Percentiles rank a stretch among this genome's conserved stretches.
These are phyloP conservation scores for Desmodus rotundus DNA, from an alignment of 2,113 vertebrate genomes.

Conservation along the genomic window DNA sequence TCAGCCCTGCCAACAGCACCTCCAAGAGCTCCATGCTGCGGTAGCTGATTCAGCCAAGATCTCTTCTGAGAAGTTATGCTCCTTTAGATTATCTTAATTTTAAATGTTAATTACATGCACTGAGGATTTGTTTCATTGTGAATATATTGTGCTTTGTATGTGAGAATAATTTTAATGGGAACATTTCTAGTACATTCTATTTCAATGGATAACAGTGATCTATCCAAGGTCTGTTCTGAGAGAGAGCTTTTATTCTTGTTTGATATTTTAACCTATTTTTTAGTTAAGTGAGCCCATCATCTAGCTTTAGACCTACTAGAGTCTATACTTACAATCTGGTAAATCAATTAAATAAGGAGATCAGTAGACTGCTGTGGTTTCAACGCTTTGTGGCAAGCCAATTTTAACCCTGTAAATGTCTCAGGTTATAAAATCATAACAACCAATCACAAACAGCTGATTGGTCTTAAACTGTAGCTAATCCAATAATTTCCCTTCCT, in stretches of 20 bases:
- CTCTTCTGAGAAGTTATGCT: neutral
- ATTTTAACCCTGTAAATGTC: neutral
- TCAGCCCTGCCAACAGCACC: neutral
- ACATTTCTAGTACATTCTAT: neutral
- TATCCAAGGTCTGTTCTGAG: neutral
- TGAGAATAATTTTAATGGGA: slow-evolving; percentile 17
- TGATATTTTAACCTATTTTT: slow-evolving; percentile 5
- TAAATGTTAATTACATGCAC: neutral
- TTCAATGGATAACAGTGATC: neutral
- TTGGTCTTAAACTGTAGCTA: neutral
- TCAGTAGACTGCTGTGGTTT: neutral
- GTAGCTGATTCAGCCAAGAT: neutral
- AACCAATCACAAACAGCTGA: neutral
- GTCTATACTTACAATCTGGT: neutral
- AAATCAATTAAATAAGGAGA: neutral
- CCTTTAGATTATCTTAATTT: neutral
- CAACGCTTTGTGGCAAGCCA: too few relatives aligned
- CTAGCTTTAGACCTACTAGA: neutral
- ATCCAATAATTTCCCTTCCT: neutral
- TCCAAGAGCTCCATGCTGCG: neutral
- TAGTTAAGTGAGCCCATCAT: neutral
- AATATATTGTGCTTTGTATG: neutral
- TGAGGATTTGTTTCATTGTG: neutral
- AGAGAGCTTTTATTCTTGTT: neutral
- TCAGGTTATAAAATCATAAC: neutral